These are phyloP conservation scores for Antechinus flavipes DNA, from an alignment of 2,113 vertebrate genomes.

Conservation along the genomic window DNA sequence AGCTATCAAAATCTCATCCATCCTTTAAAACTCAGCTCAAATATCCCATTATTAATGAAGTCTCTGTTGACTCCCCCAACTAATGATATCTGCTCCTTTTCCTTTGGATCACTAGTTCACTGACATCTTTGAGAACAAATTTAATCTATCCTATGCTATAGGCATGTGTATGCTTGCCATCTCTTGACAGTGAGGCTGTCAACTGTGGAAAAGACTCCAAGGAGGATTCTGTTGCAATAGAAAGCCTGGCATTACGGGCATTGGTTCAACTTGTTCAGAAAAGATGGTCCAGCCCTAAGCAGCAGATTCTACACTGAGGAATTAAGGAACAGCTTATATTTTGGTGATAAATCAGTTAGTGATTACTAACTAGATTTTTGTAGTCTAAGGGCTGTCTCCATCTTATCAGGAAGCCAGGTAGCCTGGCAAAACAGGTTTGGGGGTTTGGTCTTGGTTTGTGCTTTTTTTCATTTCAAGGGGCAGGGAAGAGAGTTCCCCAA, in stretches of 20 bases:
- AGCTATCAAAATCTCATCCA: background rate
- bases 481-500: background rate
- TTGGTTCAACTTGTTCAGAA: background rate
- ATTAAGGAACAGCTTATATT: background rate
- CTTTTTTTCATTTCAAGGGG: background rate
- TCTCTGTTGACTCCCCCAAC: background rate
- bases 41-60: background rate
- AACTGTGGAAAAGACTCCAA: background rate
- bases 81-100: background rate
- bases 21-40: background rate
- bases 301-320: background rate
- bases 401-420: background rate
- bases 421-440: background rate
- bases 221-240: background rate
- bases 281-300: background rate
- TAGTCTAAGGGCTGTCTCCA: background rate
- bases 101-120: background rate
- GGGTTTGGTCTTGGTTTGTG: background rate
- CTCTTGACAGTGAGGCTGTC: background rate
- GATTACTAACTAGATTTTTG: background rate
- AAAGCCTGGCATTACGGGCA: conserved; percentile 1
- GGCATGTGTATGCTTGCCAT: background rate
- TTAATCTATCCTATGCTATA: background rate
- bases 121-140: background rate
- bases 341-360: background rate